phyloP scores from a whole-genome alignment of 2,888 invertebrate genomes.

The Drosophila neoperkinsi region DNA sequence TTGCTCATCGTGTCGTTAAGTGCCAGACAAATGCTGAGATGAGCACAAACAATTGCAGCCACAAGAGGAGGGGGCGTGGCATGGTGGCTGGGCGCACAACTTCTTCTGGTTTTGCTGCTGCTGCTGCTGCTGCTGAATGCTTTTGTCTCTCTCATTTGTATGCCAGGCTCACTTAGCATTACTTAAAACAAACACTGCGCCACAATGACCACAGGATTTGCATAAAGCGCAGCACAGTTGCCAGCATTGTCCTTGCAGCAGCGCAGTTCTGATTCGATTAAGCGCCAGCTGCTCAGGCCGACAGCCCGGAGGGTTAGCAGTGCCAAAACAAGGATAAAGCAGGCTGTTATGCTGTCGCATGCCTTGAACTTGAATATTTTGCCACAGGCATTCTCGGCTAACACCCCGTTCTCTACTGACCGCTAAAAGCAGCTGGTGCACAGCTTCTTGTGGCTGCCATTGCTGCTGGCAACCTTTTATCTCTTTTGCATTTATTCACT shows the following conservation, averaged over 20 bases:
- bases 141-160: constrained; percentile 28
- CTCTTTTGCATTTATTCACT: constrained; percentile 8
- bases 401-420: background rate
- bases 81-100: background rate
- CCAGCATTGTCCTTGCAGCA: constrained; percentile 62
- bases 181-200: constrained; percentile 58
- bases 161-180: constrained; percentile 51
- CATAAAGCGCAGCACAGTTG: constrained; percentile 59
- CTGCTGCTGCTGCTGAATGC: background rate
- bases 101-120: background rate
- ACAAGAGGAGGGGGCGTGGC: background rate
- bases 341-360: constrained; percentile 23
- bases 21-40: constrained; percentile 55
- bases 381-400: constrained; percentile 9
- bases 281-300: constrained; percentile 42
- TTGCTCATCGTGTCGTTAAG: constrained; percentile 60
- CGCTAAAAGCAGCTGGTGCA: constrained; percentile 9
- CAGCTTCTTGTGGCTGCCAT: constrained; percentile 5
- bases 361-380: constrained; percentile 53
- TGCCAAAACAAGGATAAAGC: constrained; percentile 21
- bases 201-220: constrained; percentile 72
- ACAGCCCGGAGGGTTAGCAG: constrained; percentile 9
- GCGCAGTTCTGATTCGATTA: constrained; percentile 63
- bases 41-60: constrained; percentile 42
- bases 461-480: constrained; percentile 3